These are phyloP conservation scores for Leptodactylus fuscus DNA, from an alignment of 2,113 vertebrate species.

Conservation along the genomic window DNA sequence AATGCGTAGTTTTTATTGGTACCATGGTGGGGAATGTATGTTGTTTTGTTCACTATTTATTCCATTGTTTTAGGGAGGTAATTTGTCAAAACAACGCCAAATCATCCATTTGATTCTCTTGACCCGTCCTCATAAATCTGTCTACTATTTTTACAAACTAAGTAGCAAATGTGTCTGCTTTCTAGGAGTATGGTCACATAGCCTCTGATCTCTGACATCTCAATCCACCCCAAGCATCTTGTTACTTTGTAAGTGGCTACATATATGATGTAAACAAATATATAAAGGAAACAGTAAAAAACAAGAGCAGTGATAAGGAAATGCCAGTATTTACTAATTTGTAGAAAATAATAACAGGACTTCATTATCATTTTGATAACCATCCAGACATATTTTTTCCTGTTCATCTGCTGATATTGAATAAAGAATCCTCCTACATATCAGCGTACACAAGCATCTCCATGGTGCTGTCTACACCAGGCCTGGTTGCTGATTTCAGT, in stretches of 20 bases:
- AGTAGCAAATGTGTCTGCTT: background rate
- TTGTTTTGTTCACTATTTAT: too few relatives aligned
- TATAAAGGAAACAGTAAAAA: background rate
- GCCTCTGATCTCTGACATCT: background rate
- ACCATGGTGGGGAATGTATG: too few relatives aligned
- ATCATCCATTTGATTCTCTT: too few relatives aligned
- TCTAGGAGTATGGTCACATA: background rate
- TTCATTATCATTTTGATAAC: constrained; percentile 37
- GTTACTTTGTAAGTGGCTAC: background rate
- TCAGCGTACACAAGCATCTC: constrained; percentile 26
- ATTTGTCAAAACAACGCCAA: too few relatives aligned
- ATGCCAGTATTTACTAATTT: constrained; percentile 52
- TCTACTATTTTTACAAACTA: too few relatives aligned
- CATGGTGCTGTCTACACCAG: constrained; percentile 6
- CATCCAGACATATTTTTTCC: constrained; percentile 44
- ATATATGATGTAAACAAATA: background rate
- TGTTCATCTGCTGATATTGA: constrained; percentile 51
- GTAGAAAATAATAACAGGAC: constrained; percentile 42
- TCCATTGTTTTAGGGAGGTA: too few relatives aligned
- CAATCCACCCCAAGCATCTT: background rate
- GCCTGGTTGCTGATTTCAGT: background rate
- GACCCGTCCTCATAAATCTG: too few relatives aligned
- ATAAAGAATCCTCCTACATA: constrained; percentile 49
- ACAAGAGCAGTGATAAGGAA: background rate
- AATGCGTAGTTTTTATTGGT: too few relatives aligned